Evolutionary conservation across 2,888 invertebrate species (phyloP).

Genomic region (Drosophila mercatorum): DNA sequence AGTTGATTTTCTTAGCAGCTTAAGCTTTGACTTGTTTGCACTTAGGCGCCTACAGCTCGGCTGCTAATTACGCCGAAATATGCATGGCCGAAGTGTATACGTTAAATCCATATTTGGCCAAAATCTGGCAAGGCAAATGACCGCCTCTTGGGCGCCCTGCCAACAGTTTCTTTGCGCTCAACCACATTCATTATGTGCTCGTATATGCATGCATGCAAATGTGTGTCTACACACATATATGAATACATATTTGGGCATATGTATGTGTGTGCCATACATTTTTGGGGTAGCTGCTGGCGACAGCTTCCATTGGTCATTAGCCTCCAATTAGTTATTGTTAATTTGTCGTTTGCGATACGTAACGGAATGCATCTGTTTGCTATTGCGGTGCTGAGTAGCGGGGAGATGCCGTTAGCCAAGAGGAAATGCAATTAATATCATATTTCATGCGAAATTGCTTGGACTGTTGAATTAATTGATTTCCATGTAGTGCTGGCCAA

Average conservation of each 20-base stretch:
- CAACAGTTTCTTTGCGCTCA: slow-evolving; percentile 42
- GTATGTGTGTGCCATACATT: slow-evolving; percentile 4
- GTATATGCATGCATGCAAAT: neutral
- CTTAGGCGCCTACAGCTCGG: slow-evolving; percentile 42
- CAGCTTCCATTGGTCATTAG: slow-evolving; percentile 64
- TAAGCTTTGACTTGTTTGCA: slow-evolving; percentile 33
- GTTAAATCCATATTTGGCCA: slow-evolving; percentile 47
- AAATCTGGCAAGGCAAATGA: slow-evolving; percentile 14
- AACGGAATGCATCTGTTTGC: slow-evolving; percentile 23
- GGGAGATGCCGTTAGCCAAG: neutral
- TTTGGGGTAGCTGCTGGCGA: slow-evolving; percentile 30
- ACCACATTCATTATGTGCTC: neutral
- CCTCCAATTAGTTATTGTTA: slow-evolving; percentile 75
- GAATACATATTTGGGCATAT: neutral
- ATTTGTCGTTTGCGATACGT: slow-evolving; percentile 59
- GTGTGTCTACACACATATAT: neutral
- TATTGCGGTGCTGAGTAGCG: slow-evolving; percentile 24
- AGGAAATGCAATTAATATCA: slow-evolving; percentile 44
- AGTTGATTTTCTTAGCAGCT: neutral
- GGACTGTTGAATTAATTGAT: slow-evolving; percentile 25
- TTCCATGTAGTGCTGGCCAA: slow-evolving; percentile 5
- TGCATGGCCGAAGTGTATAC: slow-evolving; percentile 18
- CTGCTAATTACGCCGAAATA: slow-evolving; percentile 66
- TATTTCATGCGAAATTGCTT: slow-evolving; percentile 19
- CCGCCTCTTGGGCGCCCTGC: slow-evolving; percentile 43